Conservation (phyloP, 2,113 vertebrate genomes). For the Nematolebias whitei region DNA sequence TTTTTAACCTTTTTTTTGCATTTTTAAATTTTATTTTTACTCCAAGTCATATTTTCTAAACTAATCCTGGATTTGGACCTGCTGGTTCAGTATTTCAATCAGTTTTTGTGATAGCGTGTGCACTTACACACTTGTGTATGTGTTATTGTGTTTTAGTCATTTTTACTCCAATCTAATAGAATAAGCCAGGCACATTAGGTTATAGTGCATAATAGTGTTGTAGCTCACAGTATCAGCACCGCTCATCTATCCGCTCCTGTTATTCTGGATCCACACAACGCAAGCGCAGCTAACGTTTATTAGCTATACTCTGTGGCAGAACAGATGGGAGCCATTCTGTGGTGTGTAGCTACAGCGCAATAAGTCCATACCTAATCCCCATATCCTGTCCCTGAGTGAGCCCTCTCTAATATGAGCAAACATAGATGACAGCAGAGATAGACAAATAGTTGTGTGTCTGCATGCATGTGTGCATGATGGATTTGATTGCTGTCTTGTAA, state of each 20-base stretch:
- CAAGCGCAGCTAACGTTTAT: conserved; percentile 70
- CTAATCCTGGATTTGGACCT: conserved; percentile 46
- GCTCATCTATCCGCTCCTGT: conserved; percentile 79
- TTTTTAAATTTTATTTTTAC: too few relatives aligned
- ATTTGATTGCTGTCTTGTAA: conserved; percentile 47
- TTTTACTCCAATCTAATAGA: conserved; percentile 78
- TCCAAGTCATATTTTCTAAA: conserved; percentile 55
- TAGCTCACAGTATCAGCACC: conserved; percentile 73
- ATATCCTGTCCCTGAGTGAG: conserved; percentile 81
- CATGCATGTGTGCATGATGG: conserved; percentile 18
- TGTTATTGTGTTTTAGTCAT: conserved; percentile 49
- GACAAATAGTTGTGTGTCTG: conserved; percentile 62
- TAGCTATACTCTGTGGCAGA: conserved; percentile 71
- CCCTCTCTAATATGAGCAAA: conserved; percentile 78
- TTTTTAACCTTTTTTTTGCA: conserved; percentile 36
- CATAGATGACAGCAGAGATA: conserved; percentile 79
- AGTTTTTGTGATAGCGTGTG: conserved; percentile 43
- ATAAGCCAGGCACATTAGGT: conserved; percentile 80
- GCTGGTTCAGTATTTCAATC: conserved; percentile 60
- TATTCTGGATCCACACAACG: conserved; percentile 70
- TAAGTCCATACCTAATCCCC: conserved; percentile 76
- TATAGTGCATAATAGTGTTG: conserved; percentile 71
- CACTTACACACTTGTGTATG: conserved; percentile 16
- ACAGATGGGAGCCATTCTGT: conserved; percentile 81
- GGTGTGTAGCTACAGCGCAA: conserved; percentile 76